Evolutionary conservation across 53 echinoderm and acorn worm species (phyloP).

Genomic region (Paelopatides confundens): DNA sequence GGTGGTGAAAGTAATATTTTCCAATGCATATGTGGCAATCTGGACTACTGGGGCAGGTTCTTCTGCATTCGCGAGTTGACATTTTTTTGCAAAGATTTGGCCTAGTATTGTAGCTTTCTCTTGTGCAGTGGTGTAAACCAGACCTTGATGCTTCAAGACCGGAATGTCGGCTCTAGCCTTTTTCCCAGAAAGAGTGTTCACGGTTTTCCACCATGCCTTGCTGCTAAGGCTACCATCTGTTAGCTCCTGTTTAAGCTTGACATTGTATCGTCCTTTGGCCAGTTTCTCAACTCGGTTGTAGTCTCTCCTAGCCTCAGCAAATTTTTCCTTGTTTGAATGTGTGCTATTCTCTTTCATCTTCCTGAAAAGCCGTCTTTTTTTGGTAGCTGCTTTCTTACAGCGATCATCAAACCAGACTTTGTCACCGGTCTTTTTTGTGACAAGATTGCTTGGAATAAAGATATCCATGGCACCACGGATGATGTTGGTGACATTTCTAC

Average conservation of each 20-base stretch:
- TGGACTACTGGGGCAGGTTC: slow-evolving; percentile 36
- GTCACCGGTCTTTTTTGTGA: slow-evolving; percentile 64
- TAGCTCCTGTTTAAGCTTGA: slow-evolving; percentile 53
- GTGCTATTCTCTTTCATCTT: slow-evolving; percentile 47
- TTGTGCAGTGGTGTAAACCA: slow-evolving; percentile 30
- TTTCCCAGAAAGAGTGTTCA: slow-evolving; percentile 48
- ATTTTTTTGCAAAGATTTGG: slow-evolving; percentile 38
- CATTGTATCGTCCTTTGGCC: slow-evolving; percentile 37
- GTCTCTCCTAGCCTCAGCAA: slow-evolving; percentile 31
- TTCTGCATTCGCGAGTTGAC: slow-evolving; percentile 37
- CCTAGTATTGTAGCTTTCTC: slow-evolving; percentile 22
- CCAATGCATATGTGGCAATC: neutral
- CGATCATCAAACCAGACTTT: slow-evolving; percentile 53
- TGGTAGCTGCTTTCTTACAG: slow-evolving; percentile 51
- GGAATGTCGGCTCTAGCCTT: slow-evolving; percentile 29
- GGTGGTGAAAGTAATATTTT: slow-evolving; percentile 19
- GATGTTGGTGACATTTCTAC: slow-evolving; percentile 66
- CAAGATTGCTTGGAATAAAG: slow-evolving; percentile 60
- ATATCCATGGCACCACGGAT: slow-evolving; percentile 65
- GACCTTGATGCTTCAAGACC: slow-evolving; percentile 40
- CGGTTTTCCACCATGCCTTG: slow-evolving; percentile 50
- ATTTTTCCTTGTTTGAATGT: slow-evolving; percentile 33
- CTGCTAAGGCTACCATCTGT: slow-evolving; percentile 46
- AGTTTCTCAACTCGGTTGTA: slow-evolving; percentile 50
- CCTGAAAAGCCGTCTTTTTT: slow-evolving; percentile 31